phyloP scores from a whole-genome alignment of 1,140 invertebrate genomes.

The Cydia amplana region DNA sequence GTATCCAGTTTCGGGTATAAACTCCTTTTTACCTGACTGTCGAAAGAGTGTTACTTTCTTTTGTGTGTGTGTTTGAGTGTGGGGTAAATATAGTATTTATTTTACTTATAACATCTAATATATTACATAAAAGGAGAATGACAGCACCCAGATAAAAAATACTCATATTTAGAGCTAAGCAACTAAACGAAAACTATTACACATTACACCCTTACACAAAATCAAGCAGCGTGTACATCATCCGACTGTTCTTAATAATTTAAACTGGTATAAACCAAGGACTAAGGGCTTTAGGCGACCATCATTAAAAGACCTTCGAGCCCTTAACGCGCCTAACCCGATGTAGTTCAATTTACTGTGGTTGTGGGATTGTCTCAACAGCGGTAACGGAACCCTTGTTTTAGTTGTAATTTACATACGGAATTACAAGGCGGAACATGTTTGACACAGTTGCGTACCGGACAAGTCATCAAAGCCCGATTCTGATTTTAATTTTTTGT shows the following conservation, averaged over 20 bases:
- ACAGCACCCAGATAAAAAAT: neutral
- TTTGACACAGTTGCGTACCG: constrained; percentile 65
- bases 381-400: constrained; percentile 69
- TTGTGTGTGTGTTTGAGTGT: too few species aligned
- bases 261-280: constrained; percentile 64
- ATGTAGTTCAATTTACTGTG: neutral
- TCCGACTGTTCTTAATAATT: constrained; percentile 69
- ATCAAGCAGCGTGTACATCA: constrained; percentile 32
- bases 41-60: too few species aligned
- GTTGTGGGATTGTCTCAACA: constrained; percentile 52
- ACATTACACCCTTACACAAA: constrained; percentile 13
- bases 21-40: too few species aligned
- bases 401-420: constrained; percentile 76
- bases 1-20: neutral
- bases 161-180: neutral
- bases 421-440: constrained; percentile 71
- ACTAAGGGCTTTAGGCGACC: constrained; percentile 51
- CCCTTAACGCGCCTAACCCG: neutral
- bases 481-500: too few species aligned
- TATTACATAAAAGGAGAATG: neutral
- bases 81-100: too few species aligned
- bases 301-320: constrained; percentile 46
- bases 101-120: too few species aligned
- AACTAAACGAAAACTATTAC: neutral
- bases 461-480: constrained; percentile 31